Percentiles rank a stretch among this genome's conserved stretches.
Conservation (phyloP, 2,797 vertebrate species). For the Falco rusticolus region DNA sequence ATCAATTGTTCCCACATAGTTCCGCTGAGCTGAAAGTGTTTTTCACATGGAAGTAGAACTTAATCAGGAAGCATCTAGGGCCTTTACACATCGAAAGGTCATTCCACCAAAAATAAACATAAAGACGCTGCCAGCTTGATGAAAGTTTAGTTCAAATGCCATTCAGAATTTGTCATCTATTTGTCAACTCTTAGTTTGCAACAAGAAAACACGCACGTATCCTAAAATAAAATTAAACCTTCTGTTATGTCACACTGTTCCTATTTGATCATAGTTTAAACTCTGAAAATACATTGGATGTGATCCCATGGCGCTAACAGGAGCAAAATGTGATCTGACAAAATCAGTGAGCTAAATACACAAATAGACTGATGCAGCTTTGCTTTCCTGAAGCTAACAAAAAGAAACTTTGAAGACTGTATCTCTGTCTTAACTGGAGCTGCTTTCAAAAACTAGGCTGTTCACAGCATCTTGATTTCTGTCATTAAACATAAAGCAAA, state of each 20-base stretch:
- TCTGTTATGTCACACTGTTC: neutral
- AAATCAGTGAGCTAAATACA: neutral
- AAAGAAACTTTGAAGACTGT: neutral
- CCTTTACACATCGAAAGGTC: conserved; percentile 50
- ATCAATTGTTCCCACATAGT: neutral
- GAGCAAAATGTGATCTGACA: conserved; percentile 24
- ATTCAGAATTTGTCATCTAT: conserved; percentile 57
- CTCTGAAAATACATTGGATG: neutral
- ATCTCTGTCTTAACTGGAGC: neutral
- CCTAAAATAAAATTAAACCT: neutral
- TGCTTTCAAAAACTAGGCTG: neutral
- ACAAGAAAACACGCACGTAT: neutral
- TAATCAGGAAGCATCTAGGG: conserved; percentile 24
- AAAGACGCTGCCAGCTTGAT: conserved; percentile 45
- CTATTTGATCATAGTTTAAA: neutral
- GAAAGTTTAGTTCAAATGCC: conserved; percentile 59
- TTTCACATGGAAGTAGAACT: conserved; percentile 12
- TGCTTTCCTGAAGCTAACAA: neutral
- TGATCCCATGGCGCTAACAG: neutral
- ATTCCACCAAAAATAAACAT: conserved; percentile 66
- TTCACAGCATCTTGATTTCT: neutral
- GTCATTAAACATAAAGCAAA: neutral
- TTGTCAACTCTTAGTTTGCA: conserved; percentile 44
- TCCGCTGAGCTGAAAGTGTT: neutral
- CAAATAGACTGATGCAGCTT: neutral